These are phyloP conservation scores for Centropristis striata DNA, from an alignment of 2,113 vertebrate species.

Conservation along the genomic window DNA sequence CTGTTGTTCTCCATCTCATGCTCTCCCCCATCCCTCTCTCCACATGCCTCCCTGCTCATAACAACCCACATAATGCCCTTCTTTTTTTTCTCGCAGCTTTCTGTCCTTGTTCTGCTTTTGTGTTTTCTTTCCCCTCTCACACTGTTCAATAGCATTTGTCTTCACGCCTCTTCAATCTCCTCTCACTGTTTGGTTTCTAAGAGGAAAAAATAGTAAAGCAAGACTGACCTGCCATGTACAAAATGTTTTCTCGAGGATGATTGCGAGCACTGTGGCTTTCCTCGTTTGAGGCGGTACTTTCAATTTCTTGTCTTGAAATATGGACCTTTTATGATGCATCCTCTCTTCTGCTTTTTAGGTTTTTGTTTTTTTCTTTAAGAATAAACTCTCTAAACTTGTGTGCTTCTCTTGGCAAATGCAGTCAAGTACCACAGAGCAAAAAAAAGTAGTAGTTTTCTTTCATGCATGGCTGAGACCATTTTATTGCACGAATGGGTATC, in stretches of 20 bases:
- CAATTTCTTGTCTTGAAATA: slow-evolving; percentile 14
- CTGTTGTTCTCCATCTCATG: slow-evolving; percentile 29
- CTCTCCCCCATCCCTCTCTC: slow-evolving; percentile 33
- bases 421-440: slow-evolving; percentile 32
- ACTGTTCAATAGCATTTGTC: slow-evolving; percentile 69
- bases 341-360: not conserved
- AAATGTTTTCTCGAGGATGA: slow-evolving; percentile 39
- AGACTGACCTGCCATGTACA: slow-evolving; percentile 54
- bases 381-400: slow-evolving; percentile 24
- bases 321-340: slow-evolving; percentile 4
- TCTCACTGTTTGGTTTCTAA: slow-evolving; percentile 63
- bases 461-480: slow-evolving; percentile 27
- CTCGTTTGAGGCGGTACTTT: slow-evolving; percentile 39
- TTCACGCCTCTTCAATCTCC: slow-evolving; percentile 70
- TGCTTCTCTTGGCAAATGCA: not conserved
- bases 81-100: slow-evolving; percentile 51
- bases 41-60: slow-evolving; percentile 21
- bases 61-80: slow-evolving; percentile 53
- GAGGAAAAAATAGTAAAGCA: slow-evolving; percentile 17
- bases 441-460: slow-evolving; percentile 38
- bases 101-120: slow-evolving; percentile 42
- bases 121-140: slow-evolving; percentile 6
- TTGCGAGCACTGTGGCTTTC: slow-evolving; percentile 10
- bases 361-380: slow-evolving; percentile 6
- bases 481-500: slow-evolving; percentile 36